Percentiles rank a stretch among this genome's conserved stretches.
phyloP scores from a whole-genome alignment of 2,888 invertebrate genomes.

The Brachypalpus laphriformis region DNA sequence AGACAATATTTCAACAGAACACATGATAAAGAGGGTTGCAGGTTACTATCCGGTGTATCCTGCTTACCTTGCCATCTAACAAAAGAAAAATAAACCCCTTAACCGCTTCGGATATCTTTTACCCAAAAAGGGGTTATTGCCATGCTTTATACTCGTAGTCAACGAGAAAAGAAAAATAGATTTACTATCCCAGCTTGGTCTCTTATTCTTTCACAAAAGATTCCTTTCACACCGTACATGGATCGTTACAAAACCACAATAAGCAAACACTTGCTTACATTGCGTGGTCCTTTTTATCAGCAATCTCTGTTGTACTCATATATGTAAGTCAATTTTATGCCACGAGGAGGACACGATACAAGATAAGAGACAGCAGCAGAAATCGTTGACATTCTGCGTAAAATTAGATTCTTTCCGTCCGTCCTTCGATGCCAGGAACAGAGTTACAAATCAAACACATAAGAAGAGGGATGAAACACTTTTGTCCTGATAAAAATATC shows the following conservation, averaged over 20 bases:
- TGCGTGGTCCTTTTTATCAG: constrained; percentile 4
- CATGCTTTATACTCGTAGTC: not conserved
- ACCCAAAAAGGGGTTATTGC: constrained; percentile 5
- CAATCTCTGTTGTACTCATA: not conserved
- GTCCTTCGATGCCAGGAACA: not conserved
- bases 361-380: constrained; percentile 18
- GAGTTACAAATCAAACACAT: constrained; percentile 10
- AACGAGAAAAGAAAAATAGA: constrained; percentile 26
- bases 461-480: not conserved
- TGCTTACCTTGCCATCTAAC: constrained; percentile 1
- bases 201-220: not conserved
- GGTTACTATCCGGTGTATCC: constrained; percentile 1
- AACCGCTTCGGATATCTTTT: constrained; percentile 1
- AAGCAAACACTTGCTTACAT: constrained; percentile 5
- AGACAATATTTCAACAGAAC: constrained; percentile 13
- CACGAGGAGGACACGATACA: constrained; percentile 29
- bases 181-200: constrained; percentile 4
- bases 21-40: constrained; percentile 8
- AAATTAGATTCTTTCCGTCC: constrained; percentile 32
- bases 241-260: constrained; percentile 6
- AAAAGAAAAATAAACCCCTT: constrained; percentile 8
- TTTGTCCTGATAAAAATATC: constrained; percentile 10
- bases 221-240: not conserved
- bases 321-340: constrained; percentile 12
- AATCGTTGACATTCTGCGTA: constrained; percentile 19